A percentile compares a stretch with the other conserved stretches of the same genome.
Conservation (phyloP, 2,888 invertebrate species). For the Terebella lapidaria region DNA sequence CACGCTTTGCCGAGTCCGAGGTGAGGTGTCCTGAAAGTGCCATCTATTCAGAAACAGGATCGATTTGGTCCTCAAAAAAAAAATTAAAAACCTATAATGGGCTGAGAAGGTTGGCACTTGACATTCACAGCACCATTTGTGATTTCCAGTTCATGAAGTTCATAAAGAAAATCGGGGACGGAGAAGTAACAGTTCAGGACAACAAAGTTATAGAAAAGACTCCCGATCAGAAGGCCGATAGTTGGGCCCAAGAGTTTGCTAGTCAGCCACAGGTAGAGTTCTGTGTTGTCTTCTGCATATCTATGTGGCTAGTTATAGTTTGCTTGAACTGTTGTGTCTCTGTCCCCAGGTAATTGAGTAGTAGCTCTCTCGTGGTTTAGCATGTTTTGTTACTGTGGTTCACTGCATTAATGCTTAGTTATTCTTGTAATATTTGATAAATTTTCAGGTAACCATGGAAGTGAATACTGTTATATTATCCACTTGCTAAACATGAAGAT, state of each 20-base stretch:
- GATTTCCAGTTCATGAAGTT: slow-evolving; percentile 76
- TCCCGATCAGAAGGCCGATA: slow-evolving; percentile 30
- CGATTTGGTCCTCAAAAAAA: too few species aligned
- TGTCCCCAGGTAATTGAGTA: too few species aligned
- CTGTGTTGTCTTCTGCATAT: not conserved
- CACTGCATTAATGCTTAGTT: too few species aligned
- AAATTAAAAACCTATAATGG: too few species aligned
- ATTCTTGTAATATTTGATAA: too few species aligned
- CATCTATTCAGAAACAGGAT: not conserved
- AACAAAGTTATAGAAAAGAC: slow-evolving; percentile 34
- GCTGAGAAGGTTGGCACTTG: too few species aligned
- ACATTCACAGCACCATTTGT: too few species aligned
- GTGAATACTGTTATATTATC: too few species aligned
- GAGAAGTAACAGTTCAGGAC: slow-evolving; percentile 59
- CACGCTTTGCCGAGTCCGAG: slow-evolving; percentile 69
- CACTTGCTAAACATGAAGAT: not conserved
- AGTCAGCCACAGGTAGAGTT: slow-evolving; percentile 30
- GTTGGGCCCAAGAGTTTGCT: slow-evolving; percentile 48
- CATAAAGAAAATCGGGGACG: slow-evolving; percentile 72
- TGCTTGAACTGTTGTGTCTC: not conserved
- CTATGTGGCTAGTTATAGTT: not conserved
- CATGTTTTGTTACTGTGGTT: too few species aligned
- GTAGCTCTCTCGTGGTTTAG: too few species aligned
- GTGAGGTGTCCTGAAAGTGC: slow-evolving; percentile 46
- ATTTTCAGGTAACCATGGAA: too few species aligned